A percentile compares a stretch with the other conserved stretches of the same genome.
Evolutionary conservation across 2,113 vertebrate species (phyloP).

Genomic region (Circaetus gallicus): DNA sequence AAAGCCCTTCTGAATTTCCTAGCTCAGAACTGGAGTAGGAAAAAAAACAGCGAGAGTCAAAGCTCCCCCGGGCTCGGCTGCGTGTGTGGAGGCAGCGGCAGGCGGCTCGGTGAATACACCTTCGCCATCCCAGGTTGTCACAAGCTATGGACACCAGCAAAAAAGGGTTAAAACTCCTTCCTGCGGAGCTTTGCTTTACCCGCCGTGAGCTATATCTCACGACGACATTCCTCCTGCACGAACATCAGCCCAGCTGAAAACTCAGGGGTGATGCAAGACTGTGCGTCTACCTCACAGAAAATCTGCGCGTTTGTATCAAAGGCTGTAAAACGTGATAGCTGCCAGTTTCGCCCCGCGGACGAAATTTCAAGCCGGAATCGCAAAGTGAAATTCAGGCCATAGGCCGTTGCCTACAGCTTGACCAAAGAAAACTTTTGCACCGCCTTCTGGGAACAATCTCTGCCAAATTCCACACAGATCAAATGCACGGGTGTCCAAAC

Average conservation of each 20-base stretch:
- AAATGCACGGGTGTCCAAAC: rapidly evolving
- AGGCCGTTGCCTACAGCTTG: neutral
- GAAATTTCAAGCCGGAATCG: neutral
- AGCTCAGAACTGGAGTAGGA: neutral
- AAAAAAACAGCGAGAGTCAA: neutral
- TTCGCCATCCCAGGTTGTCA: neutral
- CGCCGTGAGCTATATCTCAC: neutral
- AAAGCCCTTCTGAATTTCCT: neutral
- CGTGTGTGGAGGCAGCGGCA: rapidly evolving
- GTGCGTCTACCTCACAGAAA: rapidly evolving
- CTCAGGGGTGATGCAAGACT: neutral
- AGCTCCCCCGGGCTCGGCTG: neutral
- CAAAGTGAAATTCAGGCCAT: neutral
- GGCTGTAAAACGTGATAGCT: neutral
- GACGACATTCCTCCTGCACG: rapidly evolving
- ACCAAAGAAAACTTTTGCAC: neutral
- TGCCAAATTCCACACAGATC: neutral
- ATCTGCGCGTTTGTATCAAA: rapidly evolving
- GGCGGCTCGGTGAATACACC: rapidly evolving
- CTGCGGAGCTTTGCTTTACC: neutral
- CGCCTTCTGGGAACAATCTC: neutral
- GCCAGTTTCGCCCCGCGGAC: neutral
- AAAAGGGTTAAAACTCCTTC: neutral
- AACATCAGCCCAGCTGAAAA: neutral
- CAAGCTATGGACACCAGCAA: neutral